A percentile compares a stretch with the other conserved stretches of the same genome.
phyloP scores from a whole-genome alignment of 2,797 vertebrate genomes.

The Microctenopoma steveboyesi region DNA sequence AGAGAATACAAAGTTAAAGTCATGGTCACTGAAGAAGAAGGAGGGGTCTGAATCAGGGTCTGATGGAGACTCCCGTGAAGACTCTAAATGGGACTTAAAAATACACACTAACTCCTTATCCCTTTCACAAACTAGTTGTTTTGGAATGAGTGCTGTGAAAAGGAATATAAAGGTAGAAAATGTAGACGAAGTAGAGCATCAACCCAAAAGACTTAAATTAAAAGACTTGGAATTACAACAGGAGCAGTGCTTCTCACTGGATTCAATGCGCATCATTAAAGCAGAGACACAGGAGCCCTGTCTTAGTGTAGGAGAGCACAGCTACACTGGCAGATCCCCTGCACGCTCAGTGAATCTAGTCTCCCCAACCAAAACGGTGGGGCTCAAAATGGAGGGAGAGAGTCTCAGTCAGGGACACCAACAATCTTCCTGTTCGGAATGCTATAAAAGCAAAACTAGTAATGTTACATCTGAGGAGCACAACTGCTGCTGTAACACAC shows the following conservation, averaged over 20 bases:
- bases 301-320: slow-evolving; percentile 74
- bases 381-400: slow-evolving; percentile 77
- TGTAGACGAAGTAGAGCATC: slow-evolving; percentile 41
- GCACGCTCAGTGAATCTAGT: slow-evolving; percentile 75
- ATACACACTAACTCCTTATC: slow-evolving; percentile 36
- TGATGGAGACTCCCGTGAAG: slow-evolving; percentile 52
- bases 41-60: slow-evolving; percentile 55
- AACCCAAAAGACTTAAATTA: slow-evolving; percentile 38
- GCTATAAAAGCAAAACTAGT: slow-evolving; percentile 42
- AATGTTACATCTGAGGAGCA: slow-evolving; percentile 34
- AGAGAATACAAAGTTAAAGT: slow-evolving; percentile 27
- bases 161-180: slow-evolving; percentile 51
- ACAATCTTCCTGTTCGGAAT: slow-evolving; percentile 57
- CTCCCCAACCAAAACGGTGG: slow-evolving; percentile 70
- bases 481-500: slow-evolving; percentile 46
- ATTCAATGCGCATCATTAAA: slow-evolving; percentile 53
- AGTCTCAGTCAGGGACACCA: slow-evolving; percentile 29
- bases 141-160: slow-evolving; percentile 29
- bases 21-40: slow-evolving; percentile 52
- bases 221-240: slow-evolving; percentile 46
- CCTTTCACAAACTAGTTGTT: slow-evolving; percentile 25
- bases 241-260: slow-evolving; percentile 47
- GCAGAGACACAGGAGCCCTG: slow-evolving; percentile 67
- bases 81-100: slow-evolving; percentile 61
- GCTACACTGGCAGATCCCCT: slow-evolving; percentile 76